Conservation (phyloP, 2,113 vertebrate species). For the Mesembrinibis cayennensis region DNA sequence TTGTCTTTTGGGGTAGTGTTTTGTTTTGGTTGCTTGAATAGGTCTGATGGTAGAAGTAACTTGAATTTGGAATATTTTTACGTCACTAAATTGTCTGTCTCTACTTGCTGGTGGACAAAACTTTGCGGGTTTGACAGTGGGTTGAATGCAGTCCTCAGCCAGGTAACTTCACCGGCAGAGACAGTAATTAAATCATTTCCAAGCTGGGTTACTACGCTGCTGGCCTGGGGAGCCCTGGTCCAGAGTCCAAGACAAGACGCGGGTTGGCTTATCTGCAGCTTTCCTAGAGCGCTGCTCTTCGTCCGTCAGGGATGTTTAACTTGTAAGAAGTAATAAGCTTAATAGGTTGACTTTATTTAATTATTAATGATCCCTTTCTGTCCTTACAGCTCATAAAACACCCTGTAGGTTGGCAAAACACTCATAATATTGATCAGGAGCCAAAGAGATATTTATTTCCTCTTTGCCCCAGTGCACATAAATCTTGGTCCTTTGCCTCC, state of each 20-base stretch:
- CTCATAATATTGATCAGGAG: conserved; percentile 78
- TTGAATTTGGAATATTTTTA: neutral
- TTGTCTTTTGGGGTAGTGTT: neutral
- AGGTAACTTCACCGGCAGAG: neutral
- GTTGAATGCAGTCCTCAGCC: neutral
- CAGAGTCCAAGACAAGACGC: neutral
- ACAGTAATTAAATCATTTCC: neutral
- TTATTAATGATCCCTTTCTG: conserved; percentile 73
- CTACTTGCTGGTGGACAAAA: neutral
- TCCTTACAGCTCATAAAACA: conserved; percentile 80
- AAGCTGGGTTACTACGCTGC: neutral
- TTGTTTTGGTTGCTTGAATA: neutral
- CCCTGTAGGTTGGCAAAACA: conserved; percentile 77
- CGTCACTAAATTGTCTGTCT: neutral
- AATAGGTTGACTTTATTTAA: conserved; percentile 81
- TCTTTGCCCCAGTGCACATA: conserved; percentile 63
- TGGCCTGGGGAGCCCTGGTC: neutral
- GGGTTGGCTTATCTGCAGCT: neutral
- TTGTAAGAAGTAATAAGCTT: conserved; percentile 76
- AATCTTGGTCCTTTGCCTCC: conserved; percentile 53
- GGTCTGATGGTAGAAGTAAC: neutral
- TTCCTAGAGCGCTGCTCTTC: neutral
- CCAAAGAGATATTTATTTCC: conserved; percentile 79
- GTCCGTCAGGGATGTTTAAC: neutral
- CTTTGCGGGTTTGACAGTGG: neutral